These are phyloP conservation scores for Erethizon dorsatum DNA, from an alignment of 2,797 vertebrate species.

Conservation along the genomic window DNA sequence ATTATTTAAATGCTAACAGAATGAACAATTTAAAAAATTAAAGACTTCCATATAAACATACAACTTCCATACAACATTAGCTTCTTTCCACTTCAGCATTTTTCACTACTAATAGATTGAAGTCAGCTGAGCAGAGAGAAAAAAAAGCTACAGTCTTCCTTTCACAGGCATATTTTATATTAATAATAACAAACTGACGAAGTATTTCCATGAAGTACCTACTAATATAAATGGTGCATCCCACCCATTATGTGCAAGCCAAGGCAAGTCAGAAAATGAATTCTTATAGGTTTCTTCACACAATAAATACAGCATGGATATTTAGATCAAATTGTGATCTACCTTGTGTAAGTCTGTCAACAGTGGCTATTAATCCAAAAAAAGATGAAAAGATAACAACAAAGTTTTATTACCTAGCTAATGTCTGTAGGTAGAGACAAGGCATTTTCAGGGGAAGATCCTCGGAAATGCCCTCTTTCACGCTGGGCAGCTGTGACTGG, in stretches of 20 bases:
- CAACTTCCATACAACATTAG: background rate
- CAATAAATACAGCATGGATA: background rate
- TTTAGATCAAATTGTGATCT: background rate
- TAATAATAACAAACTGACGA: background rate
- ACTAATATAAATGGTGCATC: background rate
- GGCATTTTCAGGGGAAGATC: conserved; percentile 98
- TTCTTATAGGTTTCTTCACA: background rate
- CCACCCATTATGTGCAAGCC: background rate
- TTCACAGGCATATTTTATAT: conserved; percentile 3
- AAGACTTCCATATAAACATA: background rate
- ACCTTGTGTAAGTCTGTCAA: background rate
- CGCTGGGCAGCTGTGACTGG: conserved; percentile 96
- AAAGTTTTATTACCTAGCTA: conserved; percentile 94
- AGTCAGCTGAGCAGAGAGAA: conserved; percentile 28
- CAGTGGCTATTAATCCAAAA: conserved; percentile 39
- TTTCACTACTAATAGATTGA: background rate
- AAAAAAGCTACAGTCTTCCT: background rate
- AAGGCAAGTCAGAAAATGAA: conserved; percentile 25
- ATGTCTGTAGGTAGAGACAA: conserved; percentile 98
- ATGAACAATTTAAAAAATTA: conserved; percentile 33
- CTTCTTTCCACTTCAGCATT: conserved; percentile 58
- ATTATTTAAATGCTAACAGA: conserved; percentile 44
- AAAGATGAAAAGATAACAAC: background rate
- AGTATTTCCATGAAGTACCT: background rate
- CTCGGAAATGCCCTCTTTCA: conserved; percentile 98